Evolutionary conservation across 2,888 invertebrate species (phyloP), one percentile per base, ranked within the genome.

Genomic region (Hydriomena furcata): DNA sequence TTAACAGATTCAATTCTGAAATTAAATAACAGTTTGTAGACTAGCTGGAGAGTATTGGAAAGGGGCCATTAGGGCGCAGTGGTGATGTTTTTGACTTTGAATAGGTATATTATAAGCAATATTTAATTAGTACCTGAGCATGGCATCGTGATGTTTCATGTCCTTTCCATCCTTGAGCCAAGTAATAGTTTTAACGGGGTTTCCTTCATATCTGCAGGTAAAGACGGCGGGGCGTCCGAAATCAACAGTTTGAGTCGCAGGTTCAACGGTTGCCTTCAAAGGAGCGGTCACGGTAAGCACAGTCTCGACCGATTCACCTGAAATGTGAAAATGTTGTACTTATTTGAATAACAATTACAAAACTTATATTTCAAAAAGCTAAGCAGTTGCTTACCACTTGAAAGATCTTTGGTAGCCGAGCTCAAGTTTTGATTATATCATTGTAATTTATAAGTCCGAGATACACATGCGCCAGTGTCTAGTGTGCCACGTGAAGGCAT

Each of bases 81-180:
- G n/a, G n/a, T n/a, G n/a, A n/a, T n/a, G n/a, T n/a, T n/a, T n/a
- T 17, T 17, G 17, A 17, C 17, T 4, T 17, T 4, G 2, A 17
- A 3, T 17, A 17, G 17, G 17, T 17, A 17, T 17, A 3, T 17
- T 3, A 17, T 3, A 5, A 1, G 24, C n/a, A 40, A 40, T 27
- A 11, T n/a, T n/a, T n/a, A 2, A 43, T 37, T 12, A 30, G 21
- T 68, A 91, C 91, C 91, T 92, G 32, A 98, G 86, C 46, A 95
- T 93, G 3, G 95, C 93, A 68, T 97, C 97, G 65, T 94, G 94
- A 69, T 96, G 95, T 52, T 94, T 94, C 71, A 98, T 92, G 48
- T 94, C 94, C 82, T 95, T 95, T 61, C 98, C 97, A 79, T 98
- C 97, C 84, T 98, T 98, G 58, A 97, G 91, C 98, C 98, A 98